Conservation (phyloP, 2,113 vertebrate genomes). For the Lasiurus cinereus region DNA sequence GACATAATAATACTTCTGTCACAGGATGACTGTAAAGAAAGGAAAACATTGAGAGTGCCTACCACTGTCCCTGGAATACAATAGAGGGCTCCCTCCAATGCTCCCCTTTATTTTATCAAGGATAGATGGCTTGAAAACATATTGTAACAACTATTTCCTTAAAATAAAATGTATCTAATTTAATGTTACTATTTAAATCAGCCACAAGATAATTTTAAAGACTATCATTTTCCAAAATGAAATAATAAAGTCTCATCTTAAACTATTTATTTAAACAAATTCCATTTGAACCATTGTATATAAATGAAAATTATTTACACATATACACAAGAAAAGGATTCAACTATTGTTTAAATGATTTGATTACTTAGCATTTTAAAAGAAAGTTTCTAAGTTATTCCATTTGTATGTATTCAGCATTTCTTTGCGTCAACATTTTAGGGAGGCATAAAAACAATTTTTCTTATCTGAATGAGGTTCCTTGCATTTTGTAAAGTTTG, state of each 20-base stretch:
- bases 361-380: background rate
- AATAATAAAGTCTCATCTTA: background rate
- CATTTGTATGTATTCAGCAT: background rate
- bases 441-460: background rate
- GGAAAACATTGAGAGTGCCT: background rate
- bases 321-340: background rate
- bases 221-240: background rate
- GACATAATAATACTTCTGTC: background rate
- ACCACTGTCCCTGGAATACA: background rate
- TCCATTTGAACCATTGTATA: background rate
- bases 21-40: background rate
- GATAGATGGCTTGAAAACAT: background rate
- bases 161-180: conserved; percentile 25
- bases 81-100: background rate
- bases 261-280: background rate
- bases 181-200: conserved; percentile 32
- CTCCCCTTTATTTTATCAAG: background rate
- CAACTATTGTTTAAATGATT: background rate
- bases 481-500: background rate
- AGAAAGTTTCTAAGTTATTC: conserved; percentile 1
- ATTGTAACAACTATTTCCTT: background rate
- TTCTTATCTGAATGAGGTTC: background rate
- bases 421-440: background rate
- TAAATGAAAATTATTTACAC: background rate
- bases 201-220: background rate